Evolutionary conservation across 1,140 invertebrate species (phyloP).

Genomic region (Phthorimaea operculella): DNA sequence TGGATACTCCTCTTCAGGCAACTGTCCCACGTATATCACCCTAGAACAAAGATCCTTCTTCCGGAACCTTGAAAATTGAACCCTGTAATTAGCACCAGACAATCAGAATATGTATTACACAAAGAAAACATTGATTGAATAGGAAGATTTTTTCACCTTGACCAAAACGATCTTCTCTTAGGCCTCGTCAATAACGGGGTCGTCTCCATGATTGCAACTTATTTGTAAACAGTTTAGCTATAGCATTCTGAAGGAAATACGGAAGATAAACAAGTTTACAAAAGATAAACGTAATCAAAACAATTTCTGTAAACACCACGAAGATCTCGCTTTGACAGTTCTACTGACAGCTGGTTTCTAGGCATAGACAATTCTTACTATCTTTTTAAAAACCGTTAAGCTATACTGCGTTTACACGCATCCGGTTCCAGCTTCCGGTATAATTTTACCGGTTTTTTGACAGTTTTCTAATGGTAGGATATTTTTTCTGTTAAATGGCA

Average conservation of each 20-base stretch:
- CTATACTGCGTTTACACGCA: background rate
- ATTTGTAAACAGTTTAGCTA: background rate
- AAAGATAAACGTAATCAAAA: constrained; percentile 13
- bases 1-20: constrained; percentile 83
- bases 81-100: constrained; percentile 22
- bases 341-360: no score
- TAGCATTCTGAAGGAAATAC: background rate
- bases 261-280: background rate
- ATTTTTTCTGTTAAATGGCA: constrained; percentile 19
- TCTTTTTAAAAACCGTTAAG: background rate
- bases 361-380: background rate
- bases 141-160: constrained; percentile 37
- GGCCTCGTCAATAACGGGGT: constrained; percentile 54
- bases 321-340: background rate
- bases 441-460: background rate
- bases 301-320: constrained; percentile 3
- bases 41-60: constrained; percentile 52
- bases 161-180: constrained; percentile 58
- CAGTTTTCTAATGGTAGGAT: constrained; percentile 3
- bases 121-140: constrained; percentile 17
- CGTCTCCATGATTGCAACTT: constrained; percentile 44
- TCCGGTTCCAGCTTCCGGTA: background rate
- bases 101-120: constrained; percentile 12
- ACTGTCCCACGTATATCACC: constrained; percentile 61
- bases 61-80: constrained; percentile 43